Evolutionary conservation across 2,888 invertebrate genomes (phyloP).

Genomic region (Drosophila demipolita): DNA sequence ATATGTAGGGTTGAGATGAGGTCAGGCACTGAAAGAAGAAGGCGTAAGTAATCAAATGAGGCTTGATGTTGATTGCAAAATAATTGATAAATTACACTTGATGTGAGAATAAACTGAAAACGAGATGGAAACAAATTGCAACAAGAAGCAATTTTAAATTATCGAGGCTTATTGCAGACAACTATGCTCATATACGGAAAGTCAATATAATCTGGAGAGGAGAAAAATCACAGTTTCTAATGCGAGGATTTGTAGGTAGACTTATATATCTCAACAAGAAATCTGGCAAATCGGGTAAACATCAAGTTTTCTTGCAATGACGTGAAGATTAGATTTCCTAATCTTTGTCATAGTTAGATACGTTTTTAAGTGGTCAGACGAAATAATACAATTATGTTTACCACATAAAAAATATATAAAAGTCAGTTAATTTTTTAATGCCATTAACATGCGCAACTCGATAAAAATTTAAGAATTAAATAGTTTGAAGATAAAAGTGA

Average conservation of each 20-base stretch:
- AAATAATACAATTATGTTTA: background rate
- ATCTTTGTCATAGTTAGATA: background rate
- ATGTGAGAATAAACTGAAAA: constrained; percentile 8
- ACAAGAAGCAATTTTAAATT: background rate
- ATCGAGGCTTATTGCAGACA: background rate
- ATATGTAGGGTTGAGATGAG: background rate
- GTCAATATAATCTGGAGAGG: background rate
- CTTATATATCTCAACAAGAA: background rate
- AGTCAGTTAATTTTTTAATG: background rate
- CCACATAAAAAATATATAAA: background rate
- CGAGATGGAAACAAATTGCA: background rate
- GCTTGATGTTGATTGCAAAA: background rate
- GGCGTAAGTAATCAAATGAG: constrained; percentile 6
- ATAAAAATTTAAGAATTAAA: background rate
- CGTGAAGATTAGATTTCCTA: background rate
- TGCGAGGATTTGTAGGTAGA: background rate
- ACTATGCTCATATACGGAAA: background rate
- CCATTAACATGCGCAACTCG: background rate
- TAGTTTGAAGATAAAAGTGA: background rate
- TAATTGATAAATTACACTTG: background rate
- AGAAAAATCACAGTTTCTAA: background rate
- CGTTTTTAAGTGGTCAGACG: too few species aligned
- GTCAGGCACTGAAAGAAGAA: background rate
- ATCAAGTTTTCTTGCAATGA: background rate
- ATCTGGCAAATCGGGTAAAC: background rate